These are phyloP conservation scores for Belgica antarctica DNA, from an alignment of 2,888 invertebrate genomes.

Conservation along the genomic window DNA sequence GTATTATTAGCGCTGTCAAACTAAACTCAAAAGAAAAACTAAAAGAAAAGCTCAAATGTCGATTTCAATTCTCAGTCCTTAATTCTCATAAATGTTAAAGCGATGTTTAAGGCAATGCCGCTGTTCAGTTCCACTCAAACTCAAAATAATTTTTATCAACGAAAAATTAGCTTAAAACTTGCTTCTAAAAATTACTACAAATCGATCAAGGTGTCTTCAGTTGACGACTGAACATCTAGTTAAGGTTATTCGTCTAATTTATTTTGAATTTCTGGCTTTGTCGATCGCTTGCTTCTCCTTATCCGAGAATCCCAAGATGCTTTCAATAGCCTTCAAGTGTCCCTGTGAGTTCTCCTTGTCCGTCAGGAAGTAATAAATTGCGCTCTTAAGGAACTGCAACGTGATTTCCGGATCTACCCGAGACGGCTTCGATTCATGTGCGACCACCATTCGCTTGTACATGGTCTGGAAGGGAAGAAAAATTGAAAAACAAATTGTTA, in stretches of 20 bases:
- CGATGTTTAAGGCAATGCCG: background rate
- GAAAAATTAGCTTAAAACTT: background rate
- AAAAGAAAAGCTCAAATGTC: background rate
- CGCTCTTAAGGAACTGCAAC: conserved; percentile 87
- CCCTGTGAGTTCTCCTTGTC: conserved; percentile 86
- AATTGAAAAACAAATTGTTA: conserved; percentile 46
- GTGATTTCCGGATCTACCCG: conserved; percentile 87
- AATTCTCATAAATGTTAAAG: conserved; percentile 12
- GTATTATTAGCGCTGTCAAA: conserved; percentile 27
- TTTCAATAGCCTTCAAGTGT: conserved; percentile 85
- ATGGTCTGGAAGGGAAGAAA: conserved; percentile 65
- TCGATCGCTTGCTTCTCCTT: conserved; percentile 77
- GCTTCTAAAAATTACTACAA: background rate
- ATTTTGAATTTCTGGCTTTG: conserved; percentile 61
- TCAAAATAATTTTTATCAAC: too few species aligned
- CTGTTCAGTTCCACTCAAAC: background rate
- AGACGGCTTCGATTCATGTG: conserved; percentile 65
- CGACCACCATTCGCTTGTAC: conserved; percentile 78
- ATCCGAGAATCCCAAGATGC: conserved; percentile 84
- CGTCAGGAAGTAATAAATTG: conserved; percentile 87
- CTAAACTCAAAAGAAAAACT: background rate
- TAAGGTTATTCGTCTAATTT: conserved; percentile 45
- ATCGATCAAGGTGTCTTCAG: too few species aligned
- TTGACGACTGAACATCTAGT: background rate
- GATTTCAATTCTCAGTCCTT: conserved; percentile 19